Conservation (phyloP, 2,888 invertebrate species). For the Zaprionus bogoriensis region DNA sequence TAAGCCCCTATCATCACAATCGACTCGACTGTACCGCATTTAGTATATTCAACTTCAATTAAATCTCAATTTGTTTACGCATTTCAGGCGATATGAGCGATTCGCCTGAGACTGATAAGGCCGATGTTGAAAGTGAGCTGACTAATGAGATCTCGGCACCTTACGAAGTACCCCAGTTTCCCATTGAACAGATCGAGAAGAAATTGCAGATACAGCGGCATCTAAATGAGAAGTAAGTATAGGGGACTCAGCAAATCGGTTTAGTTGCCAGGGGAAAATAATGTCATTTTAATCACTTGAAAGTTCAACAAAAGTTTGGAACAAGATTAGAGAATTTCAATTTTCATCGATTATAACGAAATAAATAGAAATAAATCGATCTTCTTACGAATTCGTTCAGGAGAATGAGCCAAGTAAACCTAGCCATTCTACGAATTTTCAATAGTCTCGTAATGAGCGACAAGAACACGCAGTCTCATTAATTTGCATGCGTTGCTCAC, state of each 20-base stretch:
- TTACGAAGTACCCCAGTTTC: conserved; percentile 98
- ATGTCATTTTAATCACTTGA: no score
- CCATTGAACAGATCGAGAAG: conserved; percentile 98
- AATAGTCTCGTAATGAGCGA: conserved; percentile 54
- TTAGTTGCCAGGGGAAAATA: no score
- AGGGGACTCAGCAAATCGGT: no score
- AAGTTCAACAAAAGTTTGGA: no score
- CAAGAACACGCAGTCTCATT: conserved; percentile 4
- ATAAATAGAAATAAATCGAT: no score
- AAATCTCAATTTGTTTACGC: conserved; percentile 21
- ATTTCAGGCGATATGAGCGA: conserved; percentile 70
- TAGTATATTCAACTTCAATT: conserved; percentile 6
- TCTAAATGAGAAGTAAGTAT: conserved; percentile 92
- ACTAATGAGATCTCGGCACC: conserved; percentile 96
- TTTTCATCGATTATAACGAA: no score
- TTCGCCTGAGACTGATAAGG: conserved; percentile 55
- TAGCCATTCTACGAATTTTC: conserved; percentile 15
- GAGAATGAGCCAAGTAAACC: background rate
- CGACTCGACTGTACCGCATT: background rate
- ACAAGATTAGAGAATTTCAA: no score
- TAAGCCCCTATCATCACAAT: background rate
- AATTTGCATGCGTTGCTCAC: conserved; percentile 22
- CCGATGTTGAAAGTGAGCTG: conserved; percentile 55
- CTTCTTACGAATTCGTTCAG: no score
- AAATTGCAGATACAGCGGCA: conserved; percentile 95